Conservation (phyloP, 2,797 vertebrate genomes). For the Pipistrellus nathusii region DNA sequence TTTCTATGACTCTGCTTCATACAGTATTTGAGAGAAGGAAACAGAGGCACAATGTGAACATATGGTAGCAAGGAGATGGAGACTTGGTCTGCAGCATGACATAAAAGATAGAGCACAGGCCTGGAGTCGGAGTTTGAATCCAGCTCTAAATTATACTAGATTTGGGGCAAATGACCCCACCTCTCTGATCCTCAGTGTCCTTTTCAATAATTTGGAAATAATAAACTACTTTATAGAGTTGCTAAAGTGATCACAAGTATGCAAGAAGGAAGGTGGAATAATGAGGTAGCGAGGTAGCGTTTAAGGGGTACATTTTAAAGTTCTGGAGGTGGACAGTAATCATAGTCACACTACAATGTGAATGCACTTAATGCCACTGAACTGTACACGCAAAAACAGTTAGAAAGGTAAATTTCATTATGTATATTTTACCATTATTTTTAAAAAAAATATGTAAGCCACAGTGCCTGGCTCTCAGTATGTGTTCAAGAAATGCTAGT, state of each 20-base stretch:
- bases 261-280: neutral
- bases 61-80: neutral
- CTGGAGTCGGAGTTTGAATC: neutral
- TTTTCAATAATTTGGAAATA: conserved; percentile 25
- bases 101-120: neutral
- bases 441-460: neutral
- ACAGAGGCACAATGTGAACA: neutral
- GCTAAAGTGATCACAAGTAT: neutral
- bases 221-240: neutral
- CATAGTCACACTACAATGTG: neutral
- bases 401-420: neutral
- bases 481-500: neutral
- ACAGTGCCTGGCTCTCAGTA: neutral
- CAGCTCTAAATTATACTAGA: neutral
- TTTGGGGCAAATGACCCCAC: neutral
- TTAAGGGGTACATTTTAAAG: neutral
- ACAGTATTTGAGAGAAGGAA: neutral
- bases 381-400: neutral
- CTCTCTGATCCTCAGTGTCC: neutral
- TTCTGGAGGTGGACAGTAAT: neutral
- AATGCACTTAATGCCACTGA: neutral
- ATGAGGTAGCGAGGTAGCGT: neutral
- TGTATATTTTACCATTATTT: neutral
- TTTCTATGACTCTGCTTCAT: neutral
- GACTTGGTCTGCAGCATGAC: neutral